Base-by-base conservation (phyloP, 2,888 invertebrate species). In the Stratiomys singularior region DNA sequence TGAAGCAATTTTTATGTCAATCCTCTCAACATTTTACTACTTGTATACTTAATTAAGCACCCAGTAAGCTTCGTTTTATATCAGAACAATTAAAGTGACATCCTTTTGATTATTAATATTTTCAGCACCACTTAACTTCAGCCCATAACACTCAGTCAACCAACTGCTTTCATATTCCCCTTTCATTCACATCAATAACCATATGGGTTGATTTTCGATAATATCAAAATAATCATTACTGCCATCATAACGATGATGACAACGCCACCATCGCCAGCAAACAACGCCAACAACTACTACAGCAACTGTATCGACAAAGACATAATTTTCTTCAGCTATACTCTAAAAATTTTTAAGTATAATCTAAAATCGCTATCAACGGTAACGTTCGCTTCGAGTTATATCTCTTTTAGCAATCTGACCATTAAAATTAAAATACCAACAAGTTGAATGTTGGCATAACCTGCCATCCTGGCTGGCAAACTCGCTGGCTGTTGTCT, bases 341-440 rank as follows among this genome's bases (percentile, higher is more conserved):
- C 28, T n/a, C 11, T 46, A 46, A 27, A 46, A 47, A 69, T 47
- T 47, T 44, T 67, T 67, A 47, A 9, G 5, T 5, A 25, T 25
- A 47, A 69, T 69, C 47, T 27, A 11, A 52, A 69, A 69, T 15
- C 13, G 27, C 69, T 27, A 69, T 69, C 69, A 44, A 66, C 66
- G 13, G 69, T 27, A 69, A 47, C 46, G 69, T 69, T 69, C 37
- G 9, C 9, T 37, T 37, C 13, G 5, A 7, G n/a, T 5, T 23
- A 27, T 23, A 23, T 21, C 28, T 13, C 7, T 11, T n/a, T 18
- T 47, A 15, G 52, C 69, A 47, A 69, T 69, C 47, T 69, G 46
- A 46, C 69, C 46, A 69, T 69, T 47, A 47, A 69, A 69, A 69
- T 69, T 69, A 47, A 69, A 69, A 69, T 69, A 69, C 69, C 69